Base-by-base conservation (phyloP, 1,140 invertebrate species). In the Orius insidiosus region DNA sequence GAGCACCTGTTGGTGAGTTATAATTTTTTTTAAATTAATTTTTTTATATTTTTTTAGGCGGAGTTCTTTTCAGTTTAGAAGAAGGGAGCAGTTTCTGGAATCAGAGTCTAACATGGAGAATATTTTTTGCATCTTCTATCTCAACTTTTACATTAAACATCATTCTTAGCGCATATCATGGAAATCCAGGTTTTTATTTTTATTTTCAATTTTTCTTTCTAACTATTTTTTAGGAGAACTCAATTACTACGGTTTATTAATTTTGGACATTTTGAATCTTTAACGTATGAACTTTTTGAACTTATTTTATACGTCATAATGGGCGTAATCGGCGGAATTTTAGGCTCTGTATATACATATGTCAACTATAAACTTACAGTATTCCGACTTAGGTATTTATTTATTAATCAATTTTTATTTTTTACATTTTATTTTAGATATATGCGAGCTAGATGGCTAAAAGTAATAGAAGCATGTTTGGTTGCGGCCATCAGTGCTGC, bases 81-180 rank as follows among this genome's bases (percentile, higher is more conserved):
- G 95, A 99, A 72, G 96, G 95, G 4, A 85, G 90, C 0, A 96
- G 89, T 65, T 98, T 98, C 62, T 98, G 94, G 82, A 98, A 99
- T 61, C 96, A 98, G 65, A 76, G 77, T 44, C 65, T 98, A 14
- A 97, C 94, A 14, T 98, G 93, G 93, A 75, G 90, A 60, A 96
- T 94, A 53, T 93, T 98, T n/a, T 95, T 98, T 62, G 84, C 88
- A 2, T 94, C 94, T 10, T 89, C 97, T 60, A 77, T 96, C n/a
- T 88, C 88, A 9, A 92, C 88, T 0, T 98, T 98, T 59, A 95
- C 88, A 0, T 63, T 98, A 0, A 98, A 97, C 59, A 68, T 89
- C 45, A 71, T 94, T 6, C 66, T 96, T 2, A 95, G 89, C 37
- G 72, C 83, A 2, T 93, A 93, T 59, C 81, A 94, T 58, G 83